Base-by-base conservation (phyloP, 2,888 invertebrate species). In the Orthosia gracilis region DNA sequence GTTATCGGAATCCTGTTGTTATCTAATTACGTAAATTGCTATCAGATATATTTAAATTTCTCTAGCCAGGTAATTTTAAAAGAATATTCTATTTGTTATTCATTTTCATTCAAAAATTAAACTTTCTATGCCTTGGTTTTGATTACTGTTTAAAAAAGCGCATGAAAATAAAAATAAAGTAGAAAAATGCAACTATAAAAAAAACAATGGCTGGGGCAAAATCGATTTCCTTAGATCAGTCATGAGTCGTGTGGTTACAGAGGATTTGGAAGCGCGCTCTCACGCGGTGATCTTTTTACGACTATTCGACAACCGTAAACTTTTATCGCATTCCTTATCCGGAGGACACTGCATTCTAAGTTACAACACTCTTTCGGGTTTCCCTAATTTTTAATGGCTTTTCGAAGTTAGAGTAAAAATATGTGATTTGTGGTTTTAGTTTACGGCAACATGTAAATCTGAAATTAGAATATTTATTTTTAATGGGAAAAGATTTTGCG, bases 221-320 rank as follows among this genome's bases (percentile, higher is more conserved):
- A 80, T 77, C 78, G 78, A 79, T 82, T 83, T 75, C 61, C 74
- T 68, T 68, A 77, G 66, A 79, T 80, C 57, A 64, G 67, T 77
- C 40, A 69, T 65, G 81, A 68, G 61, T 61, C 63, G 76, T 76
- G 82, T 68, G 65, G 66, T 73, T 74, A 63, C 74, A 68, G 79
- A 86, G 77, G 85, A 87, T 88, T 88, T 87, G 80, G 78, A 81
- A 89, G 86, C 84, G 84, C 82, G 71, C 80, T 88, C 87, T 89
- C 85, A 87, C 85, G 87, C 87, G 88, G 89, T 87, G 89, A 91
- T 91, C 87, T 84, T 92, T 91, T 92, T 92, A 92, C 90, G 91
- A 91, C 88, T 88, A 89, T 91, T 91, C 89, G 89, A 90, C 87
- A 88, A 86, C 86, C 90, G 87, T 92, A 91, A 91, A 91, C 86